phyloP scores from a whole-genome alignment of 53 echinoderm and acorn worm species.

The Hippasteria phrygiana region DNA sequence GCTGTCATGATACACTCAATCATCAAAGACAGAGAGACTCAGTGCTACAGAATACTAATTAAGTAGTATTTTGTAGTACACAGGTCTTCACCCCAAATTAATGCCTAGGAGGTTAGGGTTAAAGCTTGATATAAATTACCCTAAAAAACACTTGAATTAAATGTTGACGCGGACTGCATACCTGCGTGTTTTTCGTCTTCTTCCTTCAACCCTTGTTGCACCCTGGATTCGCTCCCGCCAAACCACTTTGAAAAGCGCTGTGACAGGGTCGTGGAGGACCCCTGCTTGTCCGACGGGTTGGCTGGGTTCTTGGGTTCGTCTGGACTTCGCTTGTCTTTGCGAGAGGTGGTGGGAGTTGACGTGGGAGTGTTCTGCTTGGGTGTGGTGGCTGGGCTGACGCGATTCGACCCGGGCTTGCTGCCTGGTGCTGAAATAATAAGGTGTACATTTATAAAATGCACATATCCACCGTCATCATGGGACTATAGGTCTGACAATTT shows the following conservation, averaged over 20 bases:
- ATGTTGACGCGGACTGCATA: too few relatives aligned
- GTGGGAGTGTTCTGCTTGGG: constrained; percentile 78
- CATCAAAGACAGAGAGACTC: too few relatives aligned
- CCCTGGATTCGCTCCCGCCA: constrained; percentile 78
- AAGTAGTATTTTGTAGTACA: too few relatives aligned
- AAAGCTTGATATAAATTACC: too few relatives aligned
- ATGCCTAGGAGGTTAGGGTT: too few relatives aligned
- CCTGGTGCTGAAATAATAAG: constrained; percentile 65
- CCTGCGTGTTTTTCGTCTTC: constrained; percentile 81
- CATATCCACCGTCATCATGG: neutral
- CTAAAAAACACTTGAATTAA: too few relatives aligned
- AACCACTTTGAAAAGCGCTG: constrained; percentile 93
- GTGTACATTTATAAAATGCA: neutral
- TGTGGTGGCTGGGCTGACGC: constrained; percentile 79
- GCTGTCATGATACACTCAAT: too few relatives aligned
- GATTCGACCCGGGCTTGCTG: constrained; percentile 69
- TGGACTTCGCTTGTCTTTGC: constrained; percentile 24
- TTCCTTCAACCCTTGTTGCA: constrained; percentile 82
- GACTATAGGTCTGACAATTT: neutral
- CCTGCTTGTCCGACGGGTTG: constrained; percentile 34
- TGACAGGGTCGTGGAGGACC: constrained; percentile 42
- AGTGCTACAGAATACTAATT: too few relatives aligned
- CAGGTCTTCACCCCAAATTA: too few relatives aligned
- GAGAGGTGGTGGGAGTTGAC: constrained; percentile 63
- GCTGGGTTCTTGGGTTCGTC: too few relatives aligned